Percentiles rank a stretch among this genome's conserved stretches.
Evolutionary conservation across 1,140 invertebrate species (phyloP).

Genomic region (Dreissena rostriformis): DNA sequence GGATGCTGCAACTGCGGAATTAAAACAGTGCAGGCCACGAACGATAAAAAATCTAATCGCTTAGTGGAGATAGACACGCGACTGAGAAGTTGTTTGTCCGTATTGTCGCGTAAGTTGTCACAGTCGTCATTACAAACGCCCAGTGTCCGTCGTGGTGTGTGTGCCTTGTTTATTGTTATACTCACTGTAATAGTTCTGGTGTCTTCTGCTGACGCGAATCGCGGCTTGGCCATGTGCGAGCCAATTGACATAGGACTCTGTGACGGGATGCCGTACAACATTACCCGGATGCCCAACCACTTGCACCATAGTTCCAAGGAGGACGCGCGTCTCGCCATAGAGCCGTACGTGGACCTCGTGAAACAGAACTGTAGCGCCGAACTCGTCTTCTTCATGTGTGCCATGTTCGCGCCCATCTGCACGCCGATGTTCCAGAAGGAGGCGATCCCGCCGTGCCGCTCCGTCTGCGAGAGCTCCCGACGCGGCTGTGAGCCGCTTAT

Average conservation of each 20-base stretch:
- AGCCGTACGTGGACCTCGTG: constrained; percentile 74
- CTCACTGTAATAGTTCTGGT: not conserved
- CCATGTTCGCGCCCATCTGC: constrained; percentile 79
- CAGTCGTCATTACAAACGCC: no score
- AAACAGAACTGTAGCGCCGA: constrained; percentile 75
- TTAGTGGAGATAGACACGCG: no score
- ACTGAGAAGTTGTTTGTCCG: no score
- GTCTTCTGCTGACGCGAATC: constrained; percentile 2
- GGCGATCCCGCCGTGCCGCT: constrained; percentile 76
- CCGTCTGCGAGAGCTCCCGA: constrained; percentile 73
- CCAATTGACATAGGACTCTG: constrained; percentile 79
- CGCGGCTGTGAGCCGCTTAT: constrained; percentile 76
- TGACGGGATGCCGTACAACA: constrained; percentile 78
- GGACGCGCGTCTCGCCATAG: constrained; percentile 76
- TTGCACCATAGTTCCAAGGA: constrained; percentile 79
- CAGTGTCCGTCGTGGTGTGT: not conserved
- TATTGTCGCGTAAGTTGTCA: no score
- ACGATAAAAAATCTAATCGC: no score
- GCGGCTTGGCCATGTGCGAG: constrained; percentile 74
- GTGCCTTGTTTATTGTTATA: constrained; percentile 11
- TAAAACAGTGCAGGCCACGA: no score
- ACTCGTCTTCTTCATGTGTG: constrained; percentile 77
- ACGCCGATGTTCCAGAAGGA: constrained; percentile 72
- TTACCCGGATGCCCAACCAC: constrained; percentile 80
- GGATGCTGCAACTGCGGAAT: no score